Conservation (phyloP, 1,140 invertebrate species). For the Tetragnatha versicolor region DNA sequence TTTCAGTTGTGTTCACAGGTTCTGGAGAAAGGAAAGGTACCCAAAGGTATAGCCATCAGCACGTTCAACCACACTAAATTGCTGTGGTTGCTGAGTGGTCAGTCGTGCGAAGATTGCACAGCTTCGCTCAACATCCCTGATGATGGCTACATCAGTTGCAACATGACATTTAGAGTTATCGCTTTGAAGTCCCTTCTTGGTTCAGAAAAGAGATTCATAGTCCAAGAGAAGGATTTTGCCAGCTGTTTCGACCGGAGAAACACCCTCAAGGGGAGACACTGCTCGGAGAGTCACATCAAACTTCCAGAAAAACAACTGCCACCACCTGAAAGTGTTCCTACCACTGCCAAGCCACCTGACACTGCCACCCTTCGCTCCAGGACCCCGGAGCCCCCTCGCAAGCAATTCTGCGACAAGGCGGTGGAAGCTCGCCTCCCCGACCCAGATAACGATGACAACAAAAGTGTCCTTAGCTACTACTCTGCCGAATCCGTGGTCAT, state of each 20-base stretch:
- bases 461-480: constrained; percentile 56
- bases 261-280: neutral
- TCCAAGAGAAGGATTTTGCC: constrained; percentile 51
- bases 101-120: constrained; percentile 51
- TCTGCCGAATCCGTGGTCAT: constrained; percentile 47
- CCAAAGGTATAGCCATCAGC: constrained; percentile 49
- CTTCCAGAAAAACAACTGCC: constrained; percentile 36
- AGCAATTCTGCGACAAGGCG: constrained; percentile 37
- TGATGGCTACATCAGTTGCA: constrained; percentile 53
- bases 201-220: constrained; percentile 48
- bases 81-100: constrained; percentile 49
- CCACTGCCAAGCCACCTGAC: constrained; percentile 5
- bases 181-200: constrained; percentile 45
- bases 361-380: neutral
- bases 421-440: constrained; percentile 32
- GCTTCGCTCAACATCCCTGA: constrained; percentile 46
- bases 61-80: constrained; percentile 46
- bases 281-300: constrained; percentile 45
- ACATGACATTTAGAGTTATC: constrained; percentile 55
- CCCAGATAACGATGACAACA: constrained; percentile 48
- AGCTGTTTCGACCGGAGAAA: constrained; percentile 48
- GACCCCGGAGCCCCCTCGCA: neutral
- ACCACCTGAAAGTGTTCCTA: constrained; percentile 50
- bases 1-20: constrained; percentile 16
- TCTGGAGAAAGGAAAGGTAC: constrained; percentile 52